phyloP scores from a whole-genome alignment of 2,888 invertebrate genomes.

The Hermodice carunculata region DNA sequence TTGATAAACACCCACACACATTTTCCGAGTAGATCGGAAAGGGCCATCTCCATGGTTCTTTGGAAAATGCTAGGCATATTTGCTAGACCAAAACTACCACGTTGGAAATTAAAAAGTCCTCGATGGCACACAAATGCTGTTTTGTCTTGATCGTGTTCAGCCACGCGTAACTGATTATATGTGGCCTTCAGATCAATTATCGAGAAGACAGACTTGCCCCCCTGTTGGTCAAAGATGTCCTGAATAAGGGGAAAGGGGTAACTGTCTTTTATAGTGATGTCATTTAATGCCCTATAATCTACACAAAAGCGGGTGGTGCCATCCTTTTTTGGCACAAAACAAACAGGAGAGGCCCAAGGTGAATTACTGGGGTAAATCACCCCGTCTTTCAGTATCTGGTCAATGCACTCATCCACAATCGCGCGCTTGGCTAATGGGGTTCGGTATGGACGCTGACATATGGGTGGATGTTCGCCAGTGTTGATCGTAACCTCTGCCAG shows the following conservation, averaged over 20 bases:
- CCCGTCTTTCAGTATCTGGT: too few species aligned
- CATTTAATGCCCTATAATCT: background rate
- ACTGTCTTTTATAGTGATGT: background rate
- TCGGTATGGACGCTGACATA: too few species aligned
- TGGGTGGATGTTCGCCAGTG: too few species aligned
- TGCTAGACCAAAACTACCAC: background rate
- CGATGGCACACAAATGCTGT: background rate
- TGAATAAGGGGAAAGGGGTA: background rate
- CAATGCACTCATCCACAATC: too few species aligned
- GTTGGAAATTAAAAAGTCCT: background rate
- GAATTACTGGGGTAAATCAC: too few species aligned
- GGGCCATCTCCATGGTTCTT: background rate
- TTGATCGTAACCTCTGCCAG: too few species aligned
- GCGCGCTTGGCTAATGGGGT: too few species aligned
- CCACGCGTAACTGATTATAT: background rate
- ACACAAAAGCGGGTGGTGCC: too few species aligned
- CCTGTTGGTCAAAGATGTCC: background rate
- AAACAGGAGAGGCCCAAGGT: too few species aligned
- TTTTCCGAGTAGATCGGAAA: background rate
- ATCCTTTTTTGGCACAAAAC: too few species aligned
- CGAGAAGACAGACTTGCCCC: background rate
- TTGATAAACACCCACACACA: background rate
- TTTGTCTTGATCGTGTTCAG: background rate
- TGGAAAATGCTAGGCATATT: background rate
- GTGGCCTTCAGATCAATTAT: background rate